Base-by-base conservation (phyloP, 2,113 vertebrate genomes). In the Amblyornis subalaris region DNA sequence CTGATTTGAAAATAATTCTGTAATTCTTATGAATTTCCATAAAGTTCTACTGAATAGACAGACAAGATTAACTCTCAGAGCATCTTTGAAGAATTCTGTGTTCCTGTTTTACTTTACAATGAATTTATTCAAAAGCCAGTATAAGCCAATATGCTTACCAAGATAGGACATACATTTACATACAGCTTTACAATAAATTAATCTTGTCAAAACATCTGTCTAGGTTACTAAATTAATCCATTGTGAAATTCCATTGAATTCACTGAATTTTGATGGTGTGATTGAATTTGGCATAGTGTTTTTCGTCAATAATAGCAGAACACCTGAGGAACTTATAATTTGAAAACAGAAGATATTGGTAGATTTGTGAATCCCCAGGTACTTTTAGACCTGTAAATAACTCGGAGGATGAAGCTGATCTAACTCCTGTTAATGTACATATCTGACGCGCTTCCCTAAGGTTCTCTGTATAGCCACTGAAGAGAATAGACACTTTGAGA, bases 361-460 rank as follows among this genome's bases (percentile, higher is more conserved):
- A 35, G 31, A 65, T 17, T 48, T 87, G 24, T 74, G 48, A 89
- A 53, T 53, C 25, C 20, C 47, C 9, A 14, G 7, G 9, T 31
- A 18, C 6, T 78, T 89, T 58, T n/a, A 55, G 22, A 53, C n/a
- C 53, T 48, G 12, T 48, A 82, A 77, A 69, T 26, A 17, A 36
- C 44, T 85, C n/a, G 40, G 16, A 64, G 14, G 33, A 73, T 62
- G 72, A 91, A 73, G 61, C 16, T 64, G 15, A 72, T 73, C 54
- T 48, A 58, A 58, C 12, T 53, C 22, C 25, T 76, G 26, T 50
- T 61, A 80, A 86, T 24, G 17, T 48, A 44, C 13, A 10, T 3
- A 2, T 33, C 31, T 73, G 57, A 79, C 12, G 23, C 0, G 0
- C 21, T 82, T 79, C n/a, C 69, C 35, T 0, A 1, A 60, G 16